phyloP scores from a whole-genome alignment of 2,888 invertebrate species.

The Ennomos erosarius region DNA sequence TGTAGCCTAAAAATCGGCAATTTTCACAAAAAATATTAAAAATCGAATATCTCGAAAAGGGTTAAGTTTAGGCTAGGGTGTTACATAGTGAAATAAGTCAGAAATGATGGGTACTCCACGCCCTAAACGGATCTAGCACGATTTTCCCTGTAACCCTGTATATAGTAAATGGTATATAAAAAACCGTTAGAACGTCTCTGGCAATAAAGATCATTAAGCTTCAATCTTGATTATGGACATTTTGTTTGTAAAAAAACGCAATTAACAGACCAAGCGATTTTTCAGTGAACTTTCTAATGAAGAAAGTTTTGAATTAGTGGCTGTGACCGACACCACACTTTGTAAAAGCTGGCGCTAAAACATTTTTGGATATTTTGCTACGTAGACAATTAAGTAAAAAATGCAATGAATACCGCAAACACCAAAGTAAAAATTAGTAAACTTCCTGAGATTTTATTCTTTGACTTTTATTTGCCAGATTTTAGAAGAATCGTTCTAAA shows the following conservation, averaged over 20 bases:
- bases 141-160: no score
- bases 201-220: neutral
- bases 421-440: constrained; percentile 6
- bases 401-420: no score
- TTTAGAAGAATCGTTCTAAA: constrained; percentile 4
- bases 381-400: constrained; percentile 17
- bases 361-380: constrained; percentile 2
- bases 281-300: constrained; percentile 28
- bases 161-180: no score
- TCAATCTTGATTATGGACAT: constrained; percentile 27
- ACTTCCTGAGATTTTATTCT: no score
- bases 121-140: no score
- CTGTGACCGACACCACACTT: neutral
- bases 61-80: no score
- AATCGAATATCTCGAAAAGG: no score
- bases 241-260: constrained; percentile 49
- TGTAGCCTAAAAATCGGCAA: no score
- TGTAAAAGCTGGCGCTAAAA: neutral
- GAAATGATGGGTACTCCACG: no score
- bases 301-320: constrained; percentile 28
- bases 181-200: no score
- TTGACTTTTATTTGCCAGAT: neutral
- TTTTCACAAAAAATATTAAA: no score
- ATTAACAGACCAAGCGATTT: constrained; percentile 46
- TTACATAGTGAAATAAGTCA: no score